phyloP scores from a whole-genome alignment of 2,113 vertebrate genomes.

The Acinonyx jubatus region DNA sequence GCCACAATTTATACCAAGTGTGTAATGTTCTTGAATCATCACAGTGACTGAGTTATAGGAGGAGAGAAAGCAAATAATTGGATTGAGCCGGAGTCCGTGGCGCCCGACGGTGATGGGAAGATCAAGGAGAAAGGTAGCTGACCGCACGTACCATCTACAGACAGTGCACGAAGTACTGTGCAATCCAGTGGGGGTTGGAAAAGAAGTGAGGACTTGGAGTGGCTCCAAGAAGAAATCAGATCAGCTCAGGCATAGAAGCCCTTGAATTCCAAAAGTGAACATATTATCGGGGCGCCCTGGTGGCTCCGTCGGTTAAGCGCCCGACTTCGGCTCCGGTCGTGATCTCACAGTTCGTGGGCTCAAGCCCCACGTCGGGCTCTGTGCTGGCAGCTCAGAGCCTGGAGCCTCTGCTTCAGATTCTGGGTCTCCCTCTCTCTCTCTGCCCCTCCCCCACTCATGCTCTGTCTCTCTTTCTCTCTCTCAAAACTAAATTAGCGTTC shows the following conservation, averaged over 20 bases:
- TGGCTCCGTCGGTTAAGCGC: too few relatives aligned
- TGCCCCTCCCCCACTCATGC: too few relatives aligned
- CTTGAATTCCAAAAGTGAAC: neutral
- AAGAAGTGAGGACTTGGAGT: neutral
- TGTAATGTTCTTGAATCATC: neutral
- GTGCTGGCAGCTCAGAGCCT: too few relatives aligned
- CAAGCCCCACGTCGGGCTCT: too few relatives aligned
- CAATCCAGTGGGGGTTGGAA: neutral
- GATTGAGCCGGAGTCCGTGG: neutral
- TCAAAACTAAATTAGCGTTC: too few relatives aligned
- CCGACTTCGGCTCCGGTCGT: too few relatives aligned
- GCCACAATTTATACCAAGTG: neutral
- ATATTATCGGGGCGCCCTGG: neutral
- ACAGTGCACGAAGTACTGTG: neutral
- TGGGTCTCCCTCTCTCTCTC: too few relatives aligned
- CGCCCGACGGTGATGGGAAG: too few relatives aligned
- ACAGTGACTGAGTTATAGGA: too few relatives aligned
- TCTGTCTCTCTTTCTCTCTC: too few relatives aligned
- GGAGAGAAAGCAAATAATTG: neutral
- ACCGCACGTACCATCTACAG: accelerated
- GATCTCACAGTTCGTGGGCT: too few relatives aligned
- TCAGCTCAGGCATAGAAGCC: neutral
- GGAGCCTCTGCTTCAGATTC: too few relatives aligned
- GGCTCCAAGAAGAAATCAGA: neutral
- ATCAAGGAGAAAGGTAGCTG: neutral